Conservation (phyloP, 2,797 vertebrate species). For the Sardinella longiceps region DNA sequence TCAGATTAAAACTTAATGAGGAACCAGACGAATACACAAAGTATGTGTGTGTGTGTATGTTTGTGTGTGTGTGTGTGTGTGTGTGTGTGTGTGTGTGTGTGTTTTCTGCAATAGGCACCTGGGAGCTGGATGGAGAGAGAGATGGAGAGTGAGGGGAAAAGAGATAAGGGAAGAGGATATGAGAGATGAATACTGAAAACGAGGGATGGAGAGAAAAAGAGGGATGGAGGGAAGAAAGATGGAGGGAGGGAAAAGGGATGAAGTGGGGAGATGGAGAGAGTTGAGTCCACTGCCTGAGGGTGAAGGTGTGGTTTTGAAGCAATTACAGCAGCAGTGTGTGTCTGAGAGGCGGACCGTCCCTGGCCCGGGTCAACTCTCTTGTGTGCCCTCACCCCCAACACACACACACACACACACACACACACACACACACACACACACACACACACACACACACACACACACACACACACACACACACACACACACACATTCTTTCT, state of each 20-base stretch:
- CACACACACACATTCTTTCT: background rate
- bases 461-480: slow-evolving; percentile 7
- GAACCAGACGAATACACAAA: too few relatives aligned
- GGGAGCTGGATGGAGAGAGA: background rate
- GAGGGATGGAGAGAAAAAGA: background rate
- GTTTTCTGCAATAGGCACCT: too few relatives aligned
- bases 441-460: slow-evolving; percentile 15
- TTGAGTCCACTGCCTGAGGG: slow-evolving; percentile 7
- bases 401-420: background rate
- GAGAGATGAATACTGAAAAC: background rate
- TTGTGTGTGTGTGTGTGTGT: too few relatives aligned
- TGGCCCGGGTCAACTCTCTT: slow-evolving; percentile 1
- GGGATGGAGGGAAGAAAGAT: background rate
- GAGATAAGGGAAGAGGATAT: background rate
- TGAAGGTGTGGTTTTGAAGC: background rate
- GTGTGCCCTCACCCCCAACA: background rate
- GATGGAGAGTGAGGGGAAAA: background rate
- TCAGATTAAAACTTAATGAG: too few relatives aligned
- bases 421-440: background rate
- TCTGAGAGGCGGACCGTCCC: background rate
- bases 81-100: too few relatives aligned
- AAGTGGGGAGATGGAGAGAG: background rate
- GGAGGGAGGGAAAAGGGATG: background rate
- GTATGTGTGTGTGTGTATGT: too few relatives aligned
- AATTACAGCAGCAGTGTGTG: slow-evolving; percentile 14